Base-by-base conservation (phyloP, 2,797 vertebrate species). In the Staurois parvus region DNA sequence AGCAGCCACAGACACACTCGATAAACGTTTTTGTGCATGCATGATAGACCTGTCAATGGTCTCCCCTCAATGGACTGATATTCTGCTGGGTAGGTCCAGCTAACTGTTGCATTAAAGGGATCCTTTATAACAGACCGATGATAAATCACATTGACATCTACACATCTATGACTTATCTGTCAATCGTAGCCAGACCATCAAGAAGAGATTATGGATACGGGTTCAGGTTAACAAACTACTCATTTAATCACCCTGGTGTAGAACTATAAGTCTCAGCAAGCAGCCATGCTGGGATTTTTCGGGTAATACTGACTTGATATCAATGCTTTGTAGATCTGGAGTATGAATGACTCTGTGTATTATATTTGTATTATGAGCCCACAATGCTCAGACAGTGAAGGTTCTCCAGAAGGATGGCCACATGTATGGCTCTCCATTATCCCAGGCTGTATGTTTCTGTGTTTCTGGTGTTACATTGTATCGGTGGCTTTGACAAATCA, bases 21-120 rank as follows among this genome's bases (percentile, higher is more conserved):
- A n/a, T 72, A 67, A 77, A 86, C 30, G 52, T 3, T 68, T 80
- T 75, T 37, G 26, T 67, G 84, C 66, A 81, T 72, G 66, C 48
- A 64, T 68, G 30, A 78, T 83, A 52, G 85, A 73, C 28, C 73
- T 79, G 59, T 74, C 74, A 72, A 13, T 42, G 19, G 66, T 78
- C 66, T 56, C 29, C 56, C 30, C 68, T 66, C 30, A 59, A 26
- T 72, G 67, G 48, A 29, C 19, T 30, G 24, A 34, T 82, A 30
- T 42, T 72, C 29, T 77, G 32, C 24, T 64, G 45, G 2, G 40
- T 80, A 80, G 30, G 28, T 17, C 15, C 56, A 68, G 21, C 30
- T 40, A 79, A 68, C 68, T 79, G 59, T 83, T 83, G 76, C 69
- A 74, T 83, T 78, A 28, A 17, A 12, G 26, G 9, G n/a, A 66